Evolutionary conservation across 2,113 vertebrate genomes (phyloP), one percentile per base, ranked within the genome.

Genomic region (Plectropomus leopardus): DNA sequence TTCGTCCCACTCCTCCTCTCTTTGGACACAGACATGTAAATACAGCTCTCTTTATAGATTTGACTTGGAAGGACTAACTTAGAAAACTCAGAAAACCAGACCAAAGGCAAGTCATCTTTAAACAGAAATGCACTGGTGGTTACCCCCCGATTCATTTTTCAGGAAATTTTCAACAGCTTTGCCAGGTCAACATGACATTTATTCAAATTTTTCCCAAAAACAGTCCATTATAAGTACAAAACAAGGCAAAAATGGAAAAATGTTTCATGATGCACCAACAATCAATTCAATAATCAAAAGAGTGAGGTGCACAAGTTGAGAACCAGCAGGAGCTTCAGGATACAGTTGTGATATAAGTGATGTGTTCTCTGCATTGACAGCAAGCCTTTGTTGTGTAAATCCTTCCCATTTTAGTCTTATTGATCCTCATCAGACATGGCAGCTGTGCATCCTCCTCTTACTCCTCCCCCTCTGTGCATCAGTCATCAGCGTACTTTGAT

Each of bases 41-140:
- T 76, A 86, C 32, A 74, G 36, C 59, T 67, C 51, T 67, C 70
- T 87, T 86, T 80, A 85, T 76, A 73, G 86, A 78, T 80, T 63
- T 71, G 58, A 83, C 60, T 28, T 76, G 65, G 64, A 87, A 30
- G 30, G 4, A 63, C 58, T 72, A 23, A 54, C 23, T 80, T 65
- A 68, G n/a, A n/a, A 80, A 80, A 59, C 60, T 76, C 58, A 63
- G 34, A 80, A 70, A 61, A 83, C 21, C 50, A 70, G 50, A 77
- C 65, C 72, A 79, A 63, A 64, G 34, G 21, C 67, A 23, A 6
- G 16, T 51, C 10, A 21, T 32, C 54, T 82, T 74, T 63, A 65
- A 72, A 85, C 72, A 65, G 61, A 74, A 80, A 72, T 61, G 30
- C 28, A 44, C 23, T 50, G 13, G 34, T 50, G 9, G 34, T 57